Evolutionary conservation across 2,797 vertebrate species (phyloP).

Genomic region (Myoxocephalus aenaeus): DNA sequence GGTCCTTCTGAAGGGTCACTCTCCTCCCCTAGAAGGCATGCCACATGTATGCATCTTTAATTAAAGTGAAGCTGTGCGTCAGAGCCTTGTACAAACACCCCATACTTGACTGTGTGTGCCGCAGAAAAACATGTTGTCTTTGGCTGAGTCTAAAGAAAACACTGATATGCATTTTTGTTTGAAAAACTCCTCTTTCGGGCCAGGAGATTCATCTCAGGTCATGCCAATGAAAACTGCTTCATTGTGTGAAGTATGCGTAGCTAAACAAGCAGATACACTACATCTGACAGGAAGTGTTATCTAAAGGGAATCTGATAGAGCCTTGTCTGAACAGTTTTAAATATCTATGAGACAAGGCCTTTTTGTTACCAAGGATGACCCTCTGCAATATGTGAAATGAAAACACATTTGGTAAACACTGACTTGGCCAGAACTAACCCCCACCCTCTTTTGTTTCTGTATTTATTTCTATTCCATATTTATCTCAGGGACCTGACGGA

Average conservation of each 20-base stretch:
- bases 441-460: slow-evolving; percentile 13
- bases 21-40: background rate
- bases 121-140: slow-evolving; percentile 42
- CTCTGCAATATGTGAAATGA: slow-evolving; percentile 37
- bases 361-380: slow-evolving; percentile 33
- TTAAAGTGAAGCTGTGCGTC: slow-evolving; percentile 35
- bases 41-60: slow-evolving; percentile 43
- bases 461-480: slow-evolving; percentile 3
- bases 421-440: slow-evolving; percentile 27
- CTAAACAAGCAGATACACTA: slow-evolving; percentile 53
- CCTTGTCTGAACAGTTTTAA: slow-evolving; percentile 43
- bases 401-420: slow-evolving; percentile 39
- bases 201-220: slow-evolving; percentile 42
- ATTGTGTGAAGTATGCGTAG: slow-evolving; percentile 54
- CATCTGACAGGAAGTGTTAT: slow-evolving; percentile 58
- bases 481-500: slow-evolving; percentile 88
- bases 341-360: slow-evolving; percentile 35
- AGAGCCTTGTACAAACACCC: slow-evolving; percentile 48
- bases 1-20: slow-evolving; percentile 20
- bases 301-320: slow-evolving; percentile 36
- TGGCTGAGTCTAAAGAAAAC: slow-evolving; percentile 47
- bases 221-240: slow-evolving; percentile 60
- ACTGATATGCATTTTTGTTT: slow-evolving; percentile 51
- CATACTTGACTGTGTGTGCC: slow-evolving; percentile 19
- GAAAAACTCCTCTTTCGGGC: slow-evolving; percentile 43